Conservation (phyloP, 2,888 invertebrate genomes). For the Horisme vitalbata region DNA sequence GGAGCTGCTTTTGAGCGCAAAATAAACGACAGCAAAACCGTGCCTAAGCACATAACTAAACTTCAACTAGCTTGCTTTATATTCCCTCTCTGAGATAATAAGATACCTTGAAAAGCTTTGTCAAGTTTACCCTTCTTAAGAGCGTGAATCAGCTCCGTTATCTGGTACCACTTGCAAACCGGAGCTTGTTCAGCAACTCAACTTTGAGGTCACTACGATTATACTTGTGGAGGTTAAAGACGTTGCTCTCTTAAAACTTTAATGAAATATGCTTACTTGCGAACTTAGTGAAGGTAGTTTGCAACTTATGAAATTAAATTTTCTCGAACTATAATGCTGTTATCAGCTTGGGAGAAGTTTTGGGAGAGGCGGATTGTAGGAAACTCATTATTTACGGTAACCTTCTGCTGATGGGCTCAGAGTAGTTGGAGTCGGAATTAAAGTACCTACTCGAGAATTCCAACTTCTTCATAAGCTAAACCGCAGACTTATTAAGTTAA, state of each 20-base stretch:
- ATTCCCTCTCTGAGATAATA: conserved; percentile 41
- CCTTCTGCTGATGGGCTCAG: conserved; percentile 6
- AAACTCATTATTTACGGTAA: conserved; percentile 11
- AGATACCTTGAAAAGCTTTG: conserved; percentile 42
- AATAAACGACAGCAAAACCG: conserved; percentile 36
- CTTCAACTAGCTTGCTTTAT: conserved; percentile 40
- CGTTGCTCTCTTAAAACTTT: conserved; percentile 45
- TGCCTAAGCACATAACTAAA: conserved; percentile 34
- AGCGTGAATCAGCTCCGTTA: conserved; percentile 41
- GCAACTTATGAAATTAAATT: conserved; percentile 43
- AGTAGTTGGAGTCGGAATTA: background rate
- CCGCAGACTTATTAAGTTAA: no score
- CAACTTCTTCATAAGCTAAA: no score
- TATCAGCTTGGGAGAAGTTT: conserved; percentile 22
- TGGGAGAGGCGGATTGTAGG: conserved; percentile 7
- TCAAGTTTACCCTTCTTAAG: conserved; percentile 44
- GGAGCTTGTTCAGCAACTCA: conserved; percentile 36
- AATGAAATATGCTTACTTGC: conserved; percentile 55
- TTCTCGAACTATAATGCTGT: conserved; percentile 25
- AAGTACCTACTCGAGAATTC: no score
- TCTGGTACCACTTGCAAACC: conserved; percentile 39
- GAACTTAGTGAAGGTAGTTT: conserved; percentile 38
- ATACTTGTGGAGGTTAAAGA: conserved; percentile 47
- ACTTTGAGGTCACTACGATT: conserved; percentile 49
- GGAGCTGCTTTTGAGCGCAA: conserved; percentile 29